Percentiles rank a stretch among this genome's conserved stretches.
Conservation (phyloP, 2,113 vertebrate species). For the Leuciscus idus region DNA sequence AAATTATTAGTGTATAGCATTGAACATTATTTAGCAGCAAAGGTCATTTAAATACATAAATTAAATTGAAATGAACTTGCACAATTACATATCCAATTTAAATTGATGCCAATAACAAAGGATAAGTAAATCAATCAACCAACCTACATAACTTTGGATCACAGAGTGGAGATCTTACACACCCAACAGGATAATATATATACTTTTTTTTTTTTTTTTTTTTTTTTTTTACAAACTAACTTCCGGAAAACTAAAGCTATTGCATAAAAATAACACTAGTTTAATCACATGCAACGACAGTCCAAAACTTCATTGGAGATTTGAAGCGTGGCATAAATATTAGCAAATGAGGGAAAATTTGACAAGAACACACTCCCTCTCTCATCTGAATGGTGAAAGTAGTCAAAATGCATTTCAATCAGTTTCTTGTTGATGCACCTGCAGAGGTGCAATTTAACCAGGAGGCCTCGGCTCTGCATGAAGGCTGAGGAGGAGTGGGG, state of each 20-base stretch:
- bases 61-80: too few species aligned
- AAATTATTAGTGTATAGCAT: too few species aligned
- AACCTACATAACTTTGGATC: not conserved
- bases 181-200: too few species aligned
- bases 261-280: not conserved
- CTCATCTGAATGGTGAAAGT: conserved; percentile 46
- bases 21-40: too few species aligned
- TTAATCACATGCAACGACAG: conserved; percentile 21
- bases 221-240: not conserved
- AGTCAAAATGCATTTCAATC: conserved; percentile 57
- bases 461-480: conserved; percentile 46
- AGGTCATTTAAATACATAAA: too few species aligned
- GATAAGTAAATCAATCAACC: too few species aligned
- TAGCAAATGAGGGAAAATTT: conserved; percentile 40
- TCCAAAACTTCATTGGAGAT: conserved; percentile 20
- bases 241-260: not conserved
- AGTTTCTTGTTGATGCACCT: conserved; percentile 49
- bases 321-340: conserved; percentile 38
- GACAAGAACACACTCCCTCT: conserved; percentile 50
- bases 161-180: not conserved
- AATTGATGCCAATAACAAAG: too few species aligned
- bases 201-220: too few species aligned
- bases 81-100: too few species aligned
- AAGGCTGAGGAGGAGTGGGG: conserved; percentile 37
- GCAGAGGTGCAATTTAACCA: conserved; percentile 53